phyloP scores from a whole-genome alignment of 2,888 invertebrate genomes.

The Rotaria sp. region DNA sequence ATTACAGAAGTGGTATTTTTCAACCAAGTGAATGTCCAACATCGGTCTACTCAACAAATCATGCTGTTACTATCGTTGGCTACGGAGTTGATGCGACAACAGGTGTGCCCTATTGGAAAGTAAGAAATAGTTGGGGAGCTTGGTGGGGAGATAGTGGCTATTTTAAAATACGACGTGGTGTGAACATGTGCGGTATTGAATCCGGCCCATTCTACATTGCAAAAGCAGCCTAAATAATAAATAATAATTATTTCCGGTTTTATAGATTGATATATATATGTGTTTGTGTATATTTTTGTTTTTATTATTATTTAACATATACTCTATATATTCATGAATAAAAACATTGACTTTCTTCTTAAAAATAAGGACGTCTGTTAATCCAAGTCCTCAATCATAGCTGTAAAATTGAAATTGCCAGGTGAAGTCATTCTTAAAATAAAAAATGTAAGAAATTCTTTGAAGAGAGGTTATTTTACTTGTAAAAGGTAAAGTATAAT shows the following conservation, averaged over 20 bases:
- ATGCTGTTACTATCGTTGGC: constrained; percentile 58
- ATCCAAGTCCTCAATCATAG: too few relatives aligned
- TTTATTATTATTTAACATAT: too few relatives aligned
- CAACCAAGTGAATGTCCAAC: not conserved
- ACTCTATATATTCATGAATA: too few relatives aligned
- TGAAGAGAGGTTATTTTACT: too few relatives aligned
- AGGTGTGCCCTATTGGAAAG: constrained; percentile 53
- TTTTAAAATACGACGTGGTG: constrained; percentile 52
- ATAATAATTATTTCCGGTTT: not conserved
- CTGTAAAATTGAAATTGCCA: too few relatives aligned
- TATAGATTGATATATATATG: too few relatives aligned
- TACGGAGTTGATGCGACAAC: constrained; percentile 54
- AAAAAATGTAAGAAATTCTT: too few relatives aligned
- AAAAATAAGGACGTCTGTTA: too few relatives aligned
- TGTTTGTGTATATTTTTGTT: too few relatives aligned
- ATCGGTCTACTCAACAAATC: constrained; percentile 48
- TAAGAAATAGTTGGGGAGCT: constrained; percentile 55
- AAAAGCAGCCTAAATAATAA: not conserved
- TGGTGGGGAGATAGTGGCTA: constrained; percentile 53
- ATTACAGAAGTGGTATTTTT: not conserved
- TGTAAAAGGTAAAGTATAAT: too few relatives aligned
- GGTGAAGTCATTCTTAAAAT: too few relatives aligned
- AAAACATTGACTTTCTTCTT: too few relatives aligned
- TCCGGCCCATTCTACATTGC: not conserved
- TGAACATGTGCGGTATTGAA: constrained; percentile 53